These are phyloP conservation scores for Columba livia DNA, from an alignment of 2,113 vertebrate species.

Conservation along the genomic window DNA sequence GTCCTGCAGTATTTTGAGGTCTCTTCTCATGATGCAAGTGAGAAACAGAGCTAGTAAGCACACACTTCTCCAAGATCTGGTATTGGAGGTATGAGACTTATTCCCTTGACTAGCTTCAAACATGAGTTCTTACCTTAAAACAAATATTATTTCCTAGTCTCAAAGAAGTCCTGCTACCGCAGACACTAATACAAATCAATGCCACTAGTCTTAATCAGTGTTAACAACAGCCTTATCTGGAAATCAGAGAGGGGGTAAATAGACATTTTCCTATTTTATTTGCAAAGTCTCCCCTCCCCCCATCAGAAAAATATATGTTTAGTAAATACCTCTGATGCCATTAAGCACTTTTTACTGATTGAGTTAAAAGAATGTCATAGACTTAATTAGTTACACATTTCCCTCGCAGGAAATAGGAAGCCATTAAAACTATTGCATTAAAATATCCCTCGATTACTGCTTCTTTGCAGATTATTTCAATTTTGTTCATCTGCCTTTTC, in stretches of 20 bases:
- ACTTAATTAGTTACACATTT: conserved; percentile 46
- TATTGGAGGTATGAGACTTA: background rate
- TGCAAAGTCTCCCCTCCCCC: background rate
- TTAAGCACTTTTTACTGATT: background rate
- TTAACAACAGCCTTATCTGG: background rate
- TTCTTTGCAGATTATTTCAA: background rate
- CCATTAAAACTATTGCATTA: background rate
- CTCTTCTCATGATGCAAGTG: background rate
- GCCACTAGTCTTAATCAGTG: background rate
- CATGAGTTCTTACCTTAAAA: background rate
- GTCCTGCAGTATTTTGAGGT: rapidly evolving
- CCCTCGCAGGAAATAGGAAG: conserved; percentile 17
- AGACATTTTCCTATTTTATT: background rate
- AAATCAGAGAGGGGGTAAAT: background rate
- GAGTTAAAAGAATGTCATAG: conserved; percentile 12
- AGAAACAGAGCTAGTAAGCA: background rate
- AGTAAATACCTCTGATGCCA: background rate
- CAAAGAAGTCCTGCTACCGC: background rate
- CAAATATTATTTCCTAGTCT: background rate
- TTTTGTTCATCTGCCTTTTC: background rate
- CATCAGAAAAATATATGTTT: background rate
- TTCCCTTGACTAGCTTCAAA: background rate
- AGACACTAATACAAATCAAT: background rate
- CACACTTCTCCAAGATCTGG: background rate
- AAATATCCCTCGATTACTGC: background rate